phyloP scores from a whole-genome alignment of 2,113 vertebrate species.

The Nipponia nippon region DNA sequence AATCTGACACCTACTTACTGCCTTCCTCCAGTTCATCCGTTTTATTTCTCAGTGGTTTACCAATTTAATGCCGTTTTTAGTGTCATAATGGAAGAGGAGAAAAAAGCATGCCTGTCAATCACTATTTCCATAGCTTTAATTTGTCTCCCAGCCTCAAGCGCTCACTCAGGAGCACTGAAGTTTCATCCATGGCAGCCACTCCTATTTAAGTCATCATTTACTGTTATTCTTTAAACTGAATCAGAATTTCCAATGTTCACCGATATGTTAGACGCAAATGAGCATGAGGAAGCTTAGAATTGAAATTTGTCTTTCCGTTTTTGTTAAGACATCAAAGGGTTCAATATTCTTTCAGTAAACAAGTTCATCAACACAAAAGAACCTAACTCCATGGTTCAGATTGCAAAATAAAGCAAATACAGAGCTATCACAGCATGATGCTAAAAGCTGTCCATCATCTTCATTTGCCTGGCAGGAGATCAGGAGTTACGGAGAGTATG shows the following conservation, averaged over 20 bases:
- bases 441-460: slow-evolving; percentile 3
- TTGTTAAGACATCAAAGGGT: neutral
- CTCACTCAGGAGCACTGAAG: neutral
- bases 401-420: neutral
- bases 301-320: neutral
- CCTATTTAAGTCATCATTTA: neutral
- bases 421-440: neutral
- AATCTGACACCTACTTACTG: neutral
- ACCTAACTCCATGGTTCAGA: neutral
- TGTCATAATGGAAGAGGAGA: neutral
- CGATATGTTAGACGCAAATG: neutral
- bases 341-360: neutral
- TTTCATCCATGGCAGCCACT: neutral
- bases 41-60: neutral
- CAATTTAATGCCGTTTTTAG: neutral
- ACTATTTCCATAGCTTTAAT: neutral
- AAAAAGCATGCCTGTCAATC: neutral
- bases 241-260: neutral
- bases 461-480: neutral
- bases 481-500: neutral
- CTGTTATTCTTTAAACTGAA: neutral
- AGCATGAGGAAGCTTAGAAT: neutral
- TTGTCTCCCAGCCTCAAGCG: neutral
- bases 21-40: neutral
- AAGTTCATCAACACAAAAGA: neutral